Conservation (phyloP, 2,888 invertebrate species). For the Lasioglossum vierecki region DNA sequence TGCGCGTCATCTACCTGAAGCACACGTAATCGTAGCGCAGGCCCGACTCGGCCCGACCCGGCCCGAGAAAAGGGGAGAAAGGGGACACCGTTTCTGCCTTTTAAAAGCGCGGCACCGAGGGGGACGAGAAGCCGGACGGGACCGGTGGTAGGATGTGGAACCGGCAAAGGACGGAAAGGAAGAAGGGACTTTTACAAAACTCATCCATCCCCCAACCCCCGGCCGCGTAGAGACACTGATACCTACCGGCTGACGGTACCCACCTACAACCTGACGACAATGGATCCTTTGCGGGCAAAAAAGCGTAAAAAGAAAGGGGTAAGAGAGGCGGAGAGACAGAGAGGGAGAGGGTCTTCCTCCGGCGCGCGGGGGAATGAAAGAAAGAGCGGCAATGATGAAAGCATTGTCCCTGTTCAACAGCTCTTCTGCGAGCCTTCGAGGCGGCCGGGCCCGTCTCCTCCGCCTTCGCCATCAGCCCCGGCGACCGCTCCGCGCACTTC, state of each 20-base stretch:
- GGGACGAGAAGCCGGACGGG: constrained; percentile 32
- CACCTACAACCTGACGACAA: constrained; percentile 82
- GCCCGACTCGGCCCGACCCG: constrained; percentile 9
- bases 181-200: constrained; percentile 74
- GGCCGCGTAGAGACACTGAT: constrained; percentile 77
- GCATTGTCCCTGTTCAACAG: constrained; percentile 82
- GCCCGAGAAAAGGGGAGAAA: constrained; percentile 35
- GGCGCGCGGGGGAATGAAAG: constrained; percentile 77
- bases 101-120: constrained; percentile 55
- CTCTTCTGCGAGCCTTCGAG: constrained; percentile 70
- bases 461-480: constrained; percentile 43
- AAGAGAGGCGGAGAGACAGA: constrained; percentile 45
- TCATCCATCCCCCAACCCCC: constrained; percentile 71
- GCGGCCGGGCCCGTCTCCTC: constrained; percentile 69
- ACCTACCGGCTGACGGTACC: constrained; percentile 77
- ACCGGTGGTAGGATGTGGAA: constrained; percentile 28
- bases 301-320: constrained; percentile 78
- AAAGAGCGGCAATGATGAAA: constrained; percentile 84
- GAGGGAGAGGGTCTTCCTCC: constrained; percentile 65
- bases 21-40: constrained; percentile 54
- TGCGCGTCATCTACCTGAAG: constrained; percentile 61
- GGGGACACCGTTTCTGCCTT: constrained; percentile 63
- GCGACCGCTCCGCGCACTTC: constrained; percentile 24
- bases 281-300: constrained; percentile 82
- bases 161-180: constrained; percentile 58